These are phyloP conservation scores for Diplodus sargus DNA, from an alignment of 2,797 vertebrate genomes.

Conservation along the genomic window DNA sequence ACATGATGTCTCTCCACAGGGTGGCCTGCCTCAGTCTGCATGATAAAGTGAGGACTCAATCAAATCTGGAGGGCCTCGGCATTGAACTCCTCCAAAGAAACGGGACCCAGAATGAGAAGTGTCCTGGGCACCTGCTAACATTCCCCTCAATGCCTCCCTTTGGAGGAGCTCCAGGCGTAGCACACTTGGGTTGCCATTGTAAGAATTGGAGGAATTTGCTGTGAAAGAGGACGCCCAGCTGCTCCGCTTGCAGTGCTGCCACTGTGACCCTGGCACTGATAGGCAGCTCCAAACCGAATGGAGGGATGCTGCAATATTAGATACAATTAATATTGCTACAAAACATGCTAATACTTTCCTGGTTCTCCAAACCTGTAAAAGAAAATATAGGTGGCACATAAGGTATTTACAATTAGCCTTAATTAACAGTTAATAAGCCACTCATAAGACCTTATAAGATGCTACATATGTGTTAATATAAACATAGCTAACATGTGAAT, in stretches of 20 bases:
- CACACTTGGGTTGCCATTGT: conserved; percentile 15
- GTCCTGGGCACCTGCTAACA: conserved; percentile 27
- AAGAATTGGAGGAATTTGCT: conserved; percentile 13
- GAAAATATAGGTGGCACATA: neutral
- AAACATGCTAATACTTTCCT: neutral
- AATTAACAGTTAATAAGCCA: too few relatives aligned
- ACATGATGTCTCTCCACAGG: conserved; percentile 28
- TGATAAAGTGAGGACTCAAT: conserved; percentile 42
- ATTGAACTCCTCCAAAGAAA: conserved; percentile 44
- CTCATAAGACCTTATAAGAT: too few relatives aligned
- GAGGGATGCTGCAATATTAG: neutral
- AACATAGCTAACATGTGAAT: too few relatives aligned
- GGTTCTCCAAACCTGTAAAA: neutral
- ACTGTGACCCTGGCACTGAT: conserved; percentile 3
- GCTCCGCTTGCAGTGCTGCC: neutral
- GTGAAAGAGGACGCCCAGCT: conserved; percentile 5
- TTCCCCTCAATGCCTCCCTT: conserved; percentile 38
- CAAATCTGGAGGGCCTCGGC: conserved; percentile 19
- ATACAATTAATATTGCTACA: neutral
- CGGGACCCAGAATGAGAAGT: conserved; percentile 41
- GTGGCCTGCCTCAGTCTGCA: conserved; percentile 19
- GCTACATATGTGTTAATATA: too few relatives aligned
- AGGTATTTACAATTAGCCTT: too few relatives aligned
- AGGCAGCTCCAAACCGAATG: neutral
- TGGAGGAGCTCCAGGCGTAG: conserved; percentile 47